Evolutionary conservation across 1,140 invertebrate species (phyloP).

Genomic region (Ceratitis capitata): DNA sequence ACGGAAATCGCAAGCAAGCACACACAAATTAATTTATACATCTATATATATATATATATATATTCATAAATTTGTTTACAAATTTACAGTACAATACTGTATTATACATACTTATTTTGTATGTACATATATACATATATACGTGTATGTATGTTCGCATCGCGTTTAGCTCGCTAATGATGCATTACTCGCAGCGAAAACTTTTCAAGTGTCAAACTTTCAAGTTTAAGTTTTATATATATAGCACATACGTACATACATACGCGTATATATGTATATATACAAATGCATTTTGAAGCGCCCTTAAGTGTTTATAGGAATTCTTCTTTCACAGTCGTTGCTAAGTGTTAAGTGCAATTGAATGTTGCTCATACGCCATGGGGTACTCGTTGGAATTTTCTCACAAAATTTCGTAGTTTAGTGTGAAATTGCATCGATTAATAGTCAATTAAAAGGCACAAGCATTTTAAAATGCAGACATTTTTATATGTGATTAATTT

Average conservation of each 20-base stretch:
- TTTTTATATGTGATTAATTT: background rate
- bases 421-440: background rate
- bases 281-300: background rate
- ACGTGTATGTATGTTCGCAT: background rate
- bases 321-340: background rate
- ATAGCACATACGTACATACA: too few relatives aligned
- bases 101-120: background rate
- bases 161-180: background rate
- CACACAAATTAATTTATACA: too few relatives aligned
- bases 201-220: conserved; percentile 24
- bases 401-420: background rate
- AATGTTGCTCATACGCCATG: conserved; percentile 15
- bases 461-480: background rate
- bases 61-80: too few relatives aligned
- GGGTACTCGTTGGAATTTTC: background rate
- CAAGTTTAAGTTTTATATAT: too few relatives aligned
- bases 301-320: background rate
- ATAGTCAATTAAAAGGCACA: background rate
- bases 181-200: background rate
- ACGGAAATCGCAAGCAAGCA: too few relatives aligned
- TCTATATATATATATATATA: too few relatives aligned
- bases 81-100: background rate
- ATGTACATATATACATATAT: background rate
- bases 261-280: background rate
- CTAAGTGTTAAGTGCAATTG: background rate